Percentiles rank a stretch among this genome's conserved stretches.
Conservation (phyloP, 1,140 invertebrate species). For the Cydia fagiglandana region DNA sequence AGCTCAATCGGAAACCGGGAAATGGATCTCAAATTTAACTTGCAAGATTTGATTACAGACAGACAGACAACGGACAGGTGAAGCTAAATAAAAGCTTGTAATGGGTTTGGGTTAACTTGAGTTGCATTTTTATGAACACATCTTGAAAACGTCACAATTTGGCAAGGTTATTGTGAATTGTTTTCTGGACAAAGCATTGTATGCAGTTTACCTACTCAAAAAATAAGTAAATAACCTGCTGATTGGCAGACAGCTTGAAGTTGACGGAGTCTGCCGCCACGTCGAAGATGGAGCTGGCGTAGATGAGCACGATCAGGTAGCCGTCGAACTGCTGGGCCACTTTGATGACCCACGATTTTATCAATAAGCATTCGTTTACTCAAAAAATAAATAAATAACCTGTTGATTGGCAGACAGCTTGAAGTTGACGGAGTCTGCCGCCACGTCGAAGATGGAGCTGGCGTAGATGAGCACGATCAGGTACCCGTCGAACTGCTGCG, state of each 20-base stretch:
- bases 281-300: conserved; percentile 72
- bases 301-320: conserved; percentile 79
- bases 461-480: conserved; percentile 80
- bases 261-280: conserved; percentile 60
- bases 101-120: too few relatives aligned
- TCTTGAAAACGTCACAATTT: too few relatives aligned
- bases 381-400: conserved; percentile 45
- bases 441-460: conserved; percentile 67
- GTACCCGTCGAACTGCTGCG: conserved; percentile 78
- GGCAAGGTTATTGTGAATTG: too few relatives aligned
- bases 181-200: too few relatives aligned
- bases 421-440: conserved; percentile 59
- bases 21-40: too few relatives aligned
- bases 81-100: too few relatives aligned
- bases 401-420: conserved; percentile 74
- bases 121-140: too few relatives aligned
- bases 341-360: conserved; percentile 66
- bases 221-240: conserved; percentile 64
- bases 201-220: too few relatives aligned
- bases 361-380: too few relatives aligned
- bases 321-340: conserved; percentile 78
- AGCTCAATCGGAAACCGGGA: too few relatives aligned
- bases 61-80: too few relatives aligned
- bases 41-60: too few relatives aligned
- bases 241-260: conserved; percentile 69